Base-by-base conservation (phyloP, 2,888 invertebrate genomes). In the Helobdella robusta region DNA sequence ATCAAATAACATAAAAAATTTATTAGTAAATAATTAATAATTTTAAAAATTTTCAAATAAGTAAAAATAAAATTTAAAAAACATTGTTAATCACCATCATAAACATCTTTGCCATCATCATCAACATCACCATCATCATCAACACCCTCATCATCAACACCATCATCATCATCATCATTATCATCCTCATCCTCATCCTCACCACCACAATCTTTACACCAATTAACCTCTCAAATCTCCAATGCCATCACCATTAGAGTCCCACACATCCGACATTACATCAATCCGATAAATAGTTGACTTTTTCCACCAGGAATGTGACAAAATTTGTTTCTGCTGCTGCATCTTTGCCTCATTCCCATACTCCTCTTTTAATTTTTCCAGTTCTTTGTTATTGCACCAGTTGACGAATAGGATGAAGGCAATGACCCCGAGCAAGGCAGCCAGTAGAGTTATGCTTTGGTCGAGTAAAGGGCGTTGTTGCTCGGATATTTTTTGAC, bases 201-300 rank as follows among this genome's bases (percentile, higher is more conserved):
- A 20, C 18, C 46, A 46, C 18, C 46, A 46, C 54, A 25, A 56
- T 20, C 1, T 18, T 2, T 15, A 5, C 6, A 54, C 18, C 4
- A 5, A 11, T 65, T 59, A 66, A 77, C 78, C 78, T 66, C 74
- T 72, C 1, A 78, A 50, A 63, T 78, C 78, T 0, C 78, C 78
- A n/a, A 74, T 68, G 0, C 78, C 77, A 66, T 78, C 75, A 2
- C 69, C 71, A 62, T 74, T 69, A 28, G 73, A 73, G 70, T 78
- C 78, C 64, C 74, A 73, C 64, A 76, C 77, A n/a, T n/a, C n/a
- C 40, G 76, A 76, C 2, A 72, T 72, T 4, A 76, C 74, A 54
- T 76, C 76, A 20, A 78, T 70, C 23, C 75, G 67, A 64, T 77
- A 78, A 18, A 73, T 67, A 4, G 72, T 68, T 18, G 73, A 70